These are phyloP conservation scores for Lagopus leucura DNA, from an alignment of 2,113 vertebrate species.

Conservation along the genomic window DNA sequence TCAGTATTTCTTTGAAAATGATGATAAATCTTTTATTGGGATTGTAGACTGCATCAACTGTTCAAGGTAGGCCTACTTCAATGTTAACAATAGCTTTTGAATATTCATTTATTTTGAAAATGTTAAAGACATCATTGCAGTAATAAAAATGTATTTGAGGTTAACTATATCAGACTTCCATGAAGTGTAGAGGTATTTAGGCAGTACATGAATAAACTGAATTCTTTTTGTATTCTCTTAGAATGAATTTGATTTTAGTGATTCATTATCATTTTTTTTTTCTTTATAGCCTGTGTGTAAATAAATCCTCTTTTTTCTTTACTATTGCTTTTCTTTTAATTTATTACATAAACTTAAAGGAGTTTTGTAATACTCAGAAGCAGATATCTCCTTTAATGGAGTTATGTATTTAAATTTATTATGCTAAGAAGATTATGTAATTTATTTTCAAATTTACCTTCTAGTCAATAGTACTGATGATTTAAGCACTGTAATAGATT, in stretches of 20 bases:
- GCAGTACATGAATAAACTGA: background rate
- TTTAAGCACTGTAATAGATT: background rate
- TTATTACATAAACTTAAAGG: background rate
- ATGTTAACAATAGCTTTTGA: background rate
- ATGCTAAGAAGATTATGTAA: background rate
- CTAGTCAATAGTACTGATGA: background rate
- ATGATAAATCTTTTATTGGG: slow-evolving; percentile 89
- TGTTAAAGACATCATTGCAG: background rate
- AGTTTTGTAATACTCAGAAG: background rate
- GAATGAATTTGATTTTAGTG: background rate
- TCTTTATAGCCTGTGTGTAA: background rate
- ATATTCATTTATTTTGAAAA: background rate
- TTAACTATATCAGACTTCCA: background rate
- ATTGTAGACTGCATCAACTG: slow-evolving; percentile 96
- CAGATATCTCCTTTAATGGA: background rate
- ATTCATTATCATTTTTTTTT: background rate
- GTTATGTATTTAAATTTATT: background rate
- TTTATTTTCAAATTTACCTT: slow-evolving; percentile 12
- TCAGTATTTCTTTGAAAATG: slow-evolving; percentile 96
- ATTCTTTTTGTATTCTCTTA: background rate
- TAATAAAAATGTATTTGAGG: background rate
- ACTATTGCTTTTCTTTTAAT: background rate
- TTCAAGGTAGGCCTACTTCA: slow-evolving; percentile 85
- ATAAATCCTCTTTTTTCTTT: background rate
- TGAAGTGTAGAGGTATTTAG: background rate